Percentiles rank a stretch among this genome's conserved stretches.
Evolutionary conservation across 1,140 invertebrate genomes (phyloP).

Genomic region (Drusus annulatus): DNA sequence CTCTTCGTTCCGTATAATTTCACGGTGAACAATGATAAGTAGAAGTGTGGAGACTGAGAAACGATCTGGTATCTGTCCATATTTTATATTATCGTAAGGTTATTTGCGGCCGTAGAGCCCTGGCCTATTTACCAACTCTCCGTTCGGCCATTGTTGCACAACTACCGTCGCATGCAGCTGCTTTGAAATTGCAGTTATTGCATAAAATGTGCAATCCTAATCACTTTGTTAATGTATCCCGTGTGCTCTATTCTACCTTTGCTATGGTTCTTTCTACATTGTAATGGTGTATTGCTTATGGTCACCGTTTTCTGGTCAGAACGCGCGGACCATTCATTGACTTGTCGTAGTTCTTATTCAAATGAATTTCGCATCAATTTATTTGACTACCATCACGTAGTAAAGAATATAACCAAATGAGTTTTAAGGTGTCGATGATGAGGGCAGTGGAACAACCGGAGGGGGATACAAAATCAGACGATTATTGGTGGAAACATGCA

Average conservation of each 20-base stretch:
- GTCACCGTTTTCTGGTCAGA: not conserved
- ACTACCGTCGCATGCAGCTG: conserved; percentile 31
- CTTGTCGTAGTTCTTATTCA: too few species aligned
- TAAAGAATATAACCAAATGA: too few species aligned
- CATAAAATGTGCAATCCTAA: conserved; percentile 33
- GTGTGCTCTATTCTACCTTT: not conserved
- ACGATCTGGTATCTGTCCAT: conserved; percentile 11
- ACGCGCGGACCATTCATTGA: too few species aligned
- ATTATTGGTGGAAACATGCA: too few species aligned
- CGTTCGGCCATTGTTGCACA: conserved; percentile 41
- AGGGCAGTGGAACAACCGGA: too few species aligned
- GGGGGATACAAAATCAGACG: too few species aligned
- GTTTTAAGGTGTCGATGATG: too few species aligned
- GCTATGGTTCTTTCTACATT: not conserved
- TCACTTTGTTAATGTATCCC: conserved; percentile 28
- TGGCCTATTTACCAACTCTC: conserved; percentile 32
- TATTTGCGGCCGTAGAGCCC: conserved; percentile 33
- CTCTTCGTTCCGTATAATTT: not conserved
- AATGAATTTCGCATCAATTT: too few species aligned
- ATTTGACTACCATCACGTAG: too few species aligned
- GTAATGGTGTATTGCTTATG: not conserved
- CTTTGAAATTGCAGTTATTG: conserved; percentile 44
- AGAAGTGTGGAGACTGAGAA: not conserved
- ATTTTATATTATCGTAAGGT: conserved; percentile 14
- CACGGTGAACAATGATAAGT: not conserved